phyloP scores from a whole-genome alignment of 1,140 invertebrate species.

The Tribolium castaneum region DNA sequence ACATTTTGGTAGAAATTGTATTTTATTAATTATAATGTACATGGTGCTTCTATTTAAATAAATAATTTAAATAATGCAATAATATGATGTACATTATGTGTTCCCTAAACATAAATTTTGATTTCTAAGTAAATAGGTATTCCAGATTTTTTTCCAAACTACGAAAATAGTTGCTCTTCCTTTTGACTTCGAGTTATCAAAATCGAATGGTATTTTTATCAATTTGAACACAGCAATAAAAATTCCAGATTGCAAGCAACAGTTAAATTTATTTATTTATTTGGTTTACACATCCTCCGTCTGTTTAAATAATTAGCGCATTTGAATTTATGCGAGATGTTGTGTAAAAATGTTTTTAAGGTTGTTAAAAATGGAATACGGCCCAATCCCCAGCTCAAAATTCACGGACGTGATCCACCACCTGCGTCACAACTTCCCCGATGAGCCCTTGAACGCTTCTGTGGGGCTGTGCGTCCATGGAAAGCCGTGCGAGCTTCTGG shows the following conservation, averaged over 20 bases:
- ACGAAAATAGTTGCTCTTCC: no score
- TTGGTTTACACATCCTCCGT: not conserved
- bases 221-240: no score
- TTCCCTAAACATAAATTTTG: no score
- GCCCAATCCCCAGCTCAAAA: constrained; percentile 66
- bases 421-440: constrained; percentile 80
- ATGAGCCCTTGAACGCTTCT: constrained; percentile 82
- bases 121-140: no score
- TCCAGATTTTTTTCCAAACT: not conserved
- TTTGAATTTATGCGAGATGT: not conserved
- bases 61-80: no score
- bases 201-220: no score
- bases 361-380: constrained; percentile 64
- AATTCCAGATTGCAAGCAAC: no score
- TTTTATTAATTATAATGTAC: no score
- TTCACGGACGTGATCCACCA: constrained; percentile 75
- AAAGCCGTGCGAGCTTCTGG: constrained; percentile 75
- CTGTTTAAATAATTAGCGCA: not conserved
- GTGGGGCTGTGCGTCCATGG: constrained; percentile 77
- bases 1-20: no score
- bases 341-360: not conserved
- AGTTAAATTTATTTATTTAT: not conserved
- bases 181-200: no score
- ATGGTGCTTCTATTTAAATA: no score
- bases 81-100: no score